Evolutionary conservation across 2,113 vertebrate genomes (phyloP).

Genomic region (Poecile atricapillus): DNA sequence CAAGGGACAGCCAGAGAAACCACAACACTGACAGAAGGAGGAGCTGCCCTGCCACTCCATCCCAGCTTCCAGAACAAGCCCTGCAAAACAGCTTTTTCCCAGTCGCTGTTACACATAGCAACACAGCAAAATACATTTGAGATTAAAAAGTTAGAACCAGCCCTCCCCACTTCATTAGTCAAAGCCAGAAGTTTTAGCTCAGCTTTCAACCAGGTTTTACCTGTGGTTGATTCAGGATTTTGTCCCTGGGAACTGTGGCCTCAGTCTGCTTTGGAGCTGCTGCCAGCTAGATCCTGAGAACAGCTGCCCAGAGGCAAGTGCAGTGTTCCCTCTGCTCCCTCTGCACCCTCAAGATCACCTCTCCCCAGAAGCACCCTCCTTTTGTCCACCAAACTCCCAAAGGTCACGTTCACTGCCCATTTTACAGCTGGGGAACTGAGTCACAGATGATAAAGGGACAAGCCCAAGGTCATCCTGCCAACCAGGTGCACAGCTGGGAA

Average conservation of each 20-base stretch:
- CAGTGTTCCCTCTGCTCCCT: not conserved
- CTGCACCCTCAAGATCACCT: not conserved
- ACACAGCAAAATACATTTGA: not conserved
- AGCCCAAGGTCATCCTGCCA: not conserved
- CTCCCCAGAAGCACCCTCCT: not conserved
- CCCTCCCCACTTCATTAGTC: not conserved
- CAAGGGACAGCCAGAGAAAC: not conserved
- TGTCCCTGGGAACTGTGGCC: not conserved
- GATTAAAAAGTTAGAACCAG: not conserved
- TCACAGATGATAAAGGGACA: not conserved
- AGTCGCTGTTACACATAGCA: not conserved
- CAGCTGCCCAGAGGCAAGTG: not conserved
- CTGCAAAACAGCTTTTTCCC: not conserved
- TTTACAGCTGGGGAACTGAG: conserved; percentile 5
- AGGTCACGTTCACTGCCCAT: not conserved
- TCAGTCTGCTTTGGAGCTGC: not conserved
- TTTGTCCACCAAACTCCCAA: not conserved
- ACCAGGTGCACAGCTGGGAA: not conserved
- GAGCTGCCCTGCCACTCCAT: not conserved
- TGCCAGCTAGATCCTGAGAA: rapidly evolving
- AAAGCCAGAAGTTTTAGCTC: not conserved
- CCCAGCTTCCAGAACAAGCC: not conserved
- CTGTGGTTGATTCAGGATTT: not conserved
- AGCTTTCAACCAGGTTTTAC: not conserved
- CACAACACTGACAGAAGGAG: not conserved